Conservation (phyloP, 2,113 vertebrate species). For the Malurus alboscapulatus region DNA sequence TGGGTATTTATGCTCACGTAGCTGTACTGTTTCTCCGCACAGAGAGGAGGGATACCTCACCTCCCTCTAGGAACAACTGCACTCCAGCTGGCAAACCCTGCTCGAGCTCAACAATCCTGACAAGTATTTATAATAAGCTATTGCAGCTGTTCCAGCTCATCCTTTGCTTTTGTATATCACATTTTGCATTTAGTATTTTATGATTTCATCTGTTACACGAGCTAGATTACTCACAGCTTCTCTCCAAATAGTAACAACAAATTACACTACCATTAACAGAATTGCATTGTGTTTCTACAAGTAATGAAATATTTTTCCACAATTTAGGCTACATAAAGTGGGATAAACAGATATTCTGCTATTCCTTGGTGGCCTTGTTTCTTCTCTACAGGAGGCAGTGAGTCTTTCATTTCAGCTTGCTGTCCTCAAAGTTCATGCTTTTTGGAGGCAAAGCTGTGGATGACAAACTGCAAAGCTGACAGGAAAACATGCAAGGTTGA, state of each 20-base stretch:
- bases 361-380: background rate
- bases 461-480: constrained; percentile 53
- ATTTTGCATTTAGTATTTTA: constrained; percentile 29
- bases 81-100: constrained; percentile 20
- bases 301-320: constrained; percentile 24
- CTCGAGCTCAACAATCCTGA: background rate
- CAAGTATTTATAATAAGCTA: constrained; percentile 10
- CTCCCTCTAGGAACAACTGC: background rate
- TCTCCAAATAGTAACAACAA: constrained; percentile 23
- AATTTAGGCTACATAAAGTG: background rate
- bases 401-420: constrained; percentile 29
- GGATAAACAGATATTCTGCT: constrained; percentile 4
- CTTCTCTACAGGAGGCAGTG: background rate
- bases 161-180: background rate
- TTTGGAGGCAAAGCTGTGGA: constrained; percentile 35
- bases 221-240: background rate
- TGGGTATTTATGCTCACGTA: background rate
- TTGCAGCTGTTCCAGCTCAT: constrained; percentile 26
- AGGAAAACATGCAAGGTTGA: constrained; percentile 29
- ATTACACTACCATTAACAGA: background rate
- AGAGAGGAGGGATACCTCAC: background rate
- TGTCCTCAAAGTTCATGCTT: constrained; percentile 35
- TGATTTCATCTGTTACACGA: background rate
- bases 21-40: fast-evolving
- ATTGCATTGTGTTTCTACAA: background rate